Evolutionary conservation across 2,113 vertebrate genomes (phyloP), one percentile per base, ranked within the genome.

Genomic region (Casuarius casuarius): DNA sequence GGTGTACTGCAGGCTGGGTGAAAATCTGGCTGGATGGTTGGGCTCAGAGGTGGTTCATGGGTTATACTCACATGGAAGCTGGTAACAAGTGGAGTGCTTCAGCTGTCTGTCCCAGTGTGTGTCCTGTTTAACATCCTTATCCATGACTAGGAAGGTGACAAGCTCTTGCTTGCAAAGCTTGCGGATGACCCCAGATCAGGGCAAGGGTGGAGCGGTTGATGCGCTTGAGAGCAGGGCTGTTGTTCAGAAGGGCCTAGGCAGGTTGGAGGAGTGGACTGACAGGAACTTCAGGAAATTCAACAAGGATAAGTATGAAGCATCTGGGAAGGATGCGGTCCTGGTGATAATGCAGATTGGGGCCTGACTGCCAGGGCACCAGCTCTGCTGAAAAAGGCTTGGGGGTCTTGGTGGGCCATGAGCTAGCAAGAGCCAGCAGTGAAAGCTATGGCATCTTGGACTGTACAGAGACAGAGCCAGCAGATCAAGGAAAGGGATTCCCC

Each of bases 21-120:
- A 44, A 52, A 75, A 63, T 42, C 10, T 29, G 26, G 18, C 62
- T 42, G 40, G 25, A 25, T 61, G 20, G 8, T 48, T 81, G 31
- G 17, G 5, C 56, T 72, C 46, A 46, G 71, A 68, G 42, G 19
- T 68, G 48, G 7, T 13, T 85, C 12, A 8, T 31, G 76, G 35
- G 23, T 38, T 75, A 4, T 48, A 71, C 19, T 16, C n/a, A 35
- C 5, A 20, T 35, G 54, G 83, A 59, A 59, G 22, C 12, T 76
- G 15, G 33, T 83, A 15, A 23, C 6, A 3, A 7, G 35, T n/a
- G n/a, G 33, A 44, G 19, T 31, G n/a, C 21, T 12, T 18, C 18
- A 61, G 28, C 65, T 59, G 22, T 42, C 71, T 70, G 42, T 44
- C 1, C 0, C 1, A 13, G 66, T 10, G 46, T 2, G 1, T 63